Evolutionary conservation across 1,140 invertebrate species (phyloP).

Genomic region (Luehdorfia chinensis): DNA sequence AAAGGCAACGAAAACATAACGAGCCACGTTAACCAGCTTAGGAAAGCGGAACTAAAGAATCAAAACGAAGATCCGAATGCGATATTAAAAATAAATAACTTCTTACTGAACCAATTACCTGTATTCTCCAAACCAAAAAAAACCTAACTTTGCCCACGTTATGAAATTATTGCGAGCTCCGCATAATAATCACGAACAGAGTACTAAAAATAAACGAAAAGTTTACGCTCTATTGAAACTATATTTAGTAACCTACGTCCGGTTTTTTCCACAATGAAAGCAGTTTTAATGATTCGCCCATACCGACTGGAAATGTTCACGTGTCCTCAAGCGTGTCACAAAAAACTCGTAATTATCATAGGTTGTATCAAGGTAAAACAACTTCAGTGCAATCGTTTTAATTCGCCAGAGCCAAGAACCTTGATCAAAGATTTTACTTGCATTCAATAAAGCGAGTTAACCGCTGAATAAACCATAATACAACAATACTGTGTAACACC

Average conservation of each 20-base stretch:
- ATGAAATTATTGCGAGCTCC: no score
- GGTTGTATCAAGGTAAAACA: conserved; percentile 12
- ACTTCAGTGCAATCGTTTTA: background rate
- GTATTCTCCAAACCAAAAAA: no score
- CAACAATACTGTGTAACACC: no score
- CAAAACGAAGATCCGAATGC: conserved; percentile 8
- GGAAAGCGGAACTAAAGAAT: conserved; percentile 47
- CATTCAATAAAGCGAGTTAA: background rate
- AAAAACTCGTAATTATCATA: conserved; percentile 16
- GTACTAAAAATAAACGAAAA: no score
- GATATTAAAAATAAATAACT: conserved; percentile 12
- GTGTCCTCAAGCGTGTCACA: conserved; percentile 12
- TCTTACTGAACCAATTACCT: no score
- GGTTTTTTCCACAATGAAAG: conserved; percentile 26
- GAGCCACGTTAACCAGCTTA: conserved; percentile 28
- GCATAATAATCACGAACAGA: no score
- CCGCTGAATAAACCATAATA: background rate
- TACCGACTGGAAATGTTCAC: conserved; percentile 17
- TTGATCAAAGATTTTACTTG: conserved; percentile 9
- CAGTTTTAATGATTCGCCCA: conserved; percentile 20
- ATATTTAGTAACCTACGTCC: conserved; percentile 41
- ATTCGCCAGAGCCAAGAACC: conserved; percentile 3
- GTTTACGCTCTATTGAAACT: conserved; percentile 47
- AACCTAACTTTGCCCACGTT: no score
- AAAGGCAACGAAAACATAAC: conserved; percentile 2